Evolutionary conservation across 2,797 vertebrate genomes (phyloP).

Genomic region (Protonibea diacanthus): DNA sequence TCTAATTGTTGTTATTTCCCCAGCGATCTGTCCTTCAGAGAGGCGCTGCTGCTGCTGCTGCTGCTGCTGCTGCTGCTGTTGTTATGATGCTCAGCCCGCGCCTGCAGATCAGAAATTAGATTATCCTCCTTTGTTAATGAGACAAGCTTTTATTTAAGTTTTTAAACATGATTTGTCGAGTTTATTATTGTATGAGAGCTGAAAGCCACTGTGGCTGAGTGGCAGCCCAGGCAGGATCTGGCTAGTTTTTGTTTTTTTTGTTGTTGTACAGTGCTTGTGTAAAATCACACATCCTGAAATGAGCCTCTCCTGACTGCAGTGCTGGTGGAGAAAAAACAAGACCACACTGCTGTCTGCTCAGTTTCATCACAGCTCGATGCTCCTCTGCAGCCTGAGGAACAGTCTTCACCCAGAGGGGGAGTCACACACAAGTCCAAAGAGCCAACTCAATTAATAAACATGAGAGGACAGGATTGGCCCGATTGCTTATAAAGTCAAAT

Average conservation of each 20-base stretch:
- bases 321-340: slow-evolving; percentile 41
- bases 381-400: slow-evolving; percentile 53
- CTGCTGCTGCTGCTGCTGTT: not conserved
- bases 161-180: slow-evolving; percentile 30
- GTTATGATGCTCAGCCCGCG: slow-evolving; percentile 33
- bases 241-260: not conserved
- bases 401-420: slow-evolving; percentile 60
- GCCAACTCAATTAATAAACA: slow-evolving; percentile 79
- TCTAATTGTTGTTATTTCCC: slow-evolving; percentile 79
- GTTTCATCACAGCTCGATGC: slow-evolving; percentile 64
- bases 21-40: slow-evolving; percentile 60
- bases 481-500: slow-evolving; percentile 67
- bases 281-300: slow-evolving; percentile 63
- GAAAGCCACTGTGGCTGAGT: slow-evolving; percentile 18
- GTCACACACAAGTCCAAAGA: slow-evolving; percentile 68
- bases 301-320: slow-evolving; percentile 45
- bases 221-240: not conserved
- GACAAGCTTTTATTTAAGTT: slow-evolving; percentile 56
- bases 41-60: slow-evolving; percentile 1
- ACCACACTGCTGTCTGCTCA: slow-evolving; percentile 52
- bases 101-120: slow-evolving; percentile 54
- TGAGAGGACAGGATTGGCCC: slow-evolving; percentile 68
- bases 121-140: slow-evolving; percentile 55
- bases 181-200: slow-evolving; percentile 10
- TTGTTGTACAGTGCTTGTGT: slow-evolving; percentile 30